These are phyloP conservation scores for Mus spretus DNA, from an alignment of 2,797 vertebrate species.

Conservation along the genomic window DNA sequence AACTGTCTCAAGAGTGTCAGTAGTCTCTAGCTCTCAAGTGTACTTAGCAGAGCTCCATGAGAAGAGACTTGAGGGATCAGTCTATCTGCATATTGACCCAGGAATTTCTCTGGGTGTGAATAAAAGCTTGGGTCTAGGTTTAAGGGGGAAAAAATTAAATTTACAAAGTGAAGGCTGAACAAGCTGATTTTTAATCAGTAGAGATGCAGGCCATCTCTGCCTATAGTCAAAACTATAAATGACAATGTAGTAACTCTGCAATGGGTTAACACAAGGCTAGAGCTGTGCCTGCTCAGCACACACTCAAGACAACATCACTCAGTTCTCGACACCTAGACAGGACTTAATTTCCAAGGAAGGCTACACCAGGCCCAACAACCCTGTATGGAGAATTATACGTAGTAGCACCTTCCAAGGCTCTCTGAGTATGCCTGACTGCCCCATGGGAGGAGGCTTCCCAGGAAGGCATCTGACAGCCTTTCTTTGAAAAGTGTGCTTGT, in stretches of 20 bases:
- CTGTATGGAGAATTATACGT: neutral
- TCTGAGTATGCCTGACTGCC: neutral
- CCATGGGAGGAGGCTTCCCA: neutral
- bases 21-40: too few species aligned
- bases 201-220: neutral
- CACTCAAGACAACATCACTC: fast-evolving
- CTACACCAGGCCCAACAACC: fast-evolving
- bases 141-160: neutral
- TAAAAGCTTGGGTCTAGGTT: neutral
- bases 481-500: neutral
- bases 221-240: neutral
- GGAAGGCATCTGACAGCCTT: neutral
- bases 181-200: neutral
- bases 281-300: neutral
- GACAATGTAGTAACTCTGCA: neutral
- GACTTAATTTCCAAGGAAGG: neutral
- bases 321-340: neutral
- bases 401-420: neutral
- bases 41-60: fast-evolving
- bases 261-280: neutral
- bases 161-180: neutral
- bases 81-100: neutral
- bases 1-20: fast-evolving
- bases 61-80: neutral
- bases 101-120: neutral